A percentile compares a stretch with the other conserved stretches of the same genome.
These are phyloP conservation scores for Papilio aristodemus DNA, from an alignment of 1,140 invertebrate genomes.

Conservation along the genomic window DNA sequence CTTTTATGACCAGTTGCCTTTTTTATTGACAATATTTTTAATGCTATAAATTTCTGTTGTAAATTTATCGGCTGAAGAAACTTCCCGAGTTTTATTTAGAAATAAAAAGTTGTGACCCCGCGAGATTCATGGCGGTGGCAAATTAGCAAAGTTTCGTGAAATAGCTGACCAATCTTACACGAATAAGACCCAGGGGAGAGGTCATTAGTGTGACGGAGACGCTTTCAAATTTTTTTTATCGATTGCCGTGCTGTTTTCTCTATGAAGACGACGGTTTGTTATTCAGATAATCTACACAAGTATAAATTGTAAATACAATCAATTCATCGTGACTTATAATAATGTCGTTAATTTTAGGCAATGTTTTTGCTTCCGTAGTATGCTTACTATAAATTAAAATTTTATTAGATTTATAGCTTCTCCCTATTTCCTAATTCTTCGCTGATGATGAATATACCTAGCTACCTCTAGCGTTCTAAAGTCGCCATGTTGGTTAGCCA, in stretches of 20 bases:
- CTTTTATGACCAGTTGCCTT: background rate
- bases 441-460: no score
- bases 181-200: conserved; percentile 40
- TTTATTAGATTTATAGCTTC: no score
- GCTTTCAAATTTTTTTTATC: conserved; percentile 15
- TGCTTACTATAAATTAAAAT: no score
- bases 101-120: conserved; percentile 49
- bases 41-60: conserved; percentile 20
- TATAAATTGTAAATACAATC: background rate
- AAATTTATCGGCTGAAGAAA: conserved; percentile 10
- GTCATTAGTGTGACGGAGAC: conserved; percentile 41
- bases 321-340: no score
- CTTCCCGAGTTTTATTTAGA: conserved; percentile 40
- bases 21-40: conserved; percentile 16
- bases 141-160: conserved; percentile 49
- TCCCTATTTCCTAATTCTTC: no score
- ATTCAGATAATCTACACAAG: background rate
- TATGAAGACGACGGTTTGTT: background rate
- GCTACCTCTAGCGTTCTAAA: no score
- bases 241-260: background rate
- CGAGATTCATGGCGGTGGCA: conserved; percentile 44
- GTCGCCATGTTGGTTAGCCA: no score
- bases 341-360: no score
- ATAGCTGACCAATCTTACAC: conserved; percentile 39
- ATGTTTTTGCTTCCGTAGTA: no score